Percentiles rank a stretch among this genome's conserved stretches.
These are phyloP conservation scores for Drosophila hydei DNA, from an alignment of 1,140 invertebrate species.

Conservation along the genomic window DNA sequence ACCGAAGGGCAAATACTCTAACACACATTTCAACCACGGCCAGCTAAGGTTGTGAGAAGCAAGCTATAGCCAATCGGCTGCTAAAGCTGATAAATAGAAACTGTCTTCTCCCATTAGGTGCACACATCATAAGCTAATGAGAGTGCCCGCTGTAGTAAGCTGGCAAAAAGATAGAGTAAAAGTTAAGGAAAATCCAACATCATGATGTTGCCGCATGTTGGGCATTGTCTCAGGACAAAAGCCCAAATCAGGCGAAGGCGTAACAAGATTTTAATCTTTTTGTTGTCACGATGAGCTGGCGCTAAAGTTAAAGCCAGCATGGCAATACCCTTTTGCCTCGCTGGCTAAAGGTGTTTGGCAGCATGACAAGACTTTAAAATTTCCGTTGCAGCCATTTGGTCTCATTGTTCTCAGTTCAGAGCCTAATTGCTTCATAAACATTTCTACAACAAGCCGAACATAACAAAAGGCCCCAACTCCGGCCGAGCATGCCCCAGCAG, in stretches of 20 bases:
- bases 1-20: background rate
- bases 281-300: conserved; percentile 74
- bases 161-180: background rate
- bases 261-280: conserved; percentile 75
- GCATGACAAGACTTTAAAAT: conserved; percentile 62
- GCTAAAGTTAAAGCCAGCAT: conserved; percentile 61
- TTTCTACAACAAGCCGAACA: conserved; percentile 68
- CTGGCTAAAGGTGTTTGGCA: conserved; percentile 24
- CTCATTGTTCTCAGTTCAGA: conserved; percentile 75
- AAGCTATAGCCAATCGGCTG: too few species aligned
- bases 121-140: too few species aligned
- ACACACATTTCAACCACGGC: background rate
- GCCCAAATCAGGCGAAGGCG: conserved; percentile 67
- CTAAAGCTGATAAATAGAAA: too few species aligned
- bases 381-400: conserved; percentile 73
- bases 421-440: conserved; percentile 82
- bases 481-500: background rate
- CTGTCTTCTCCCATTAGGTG: too few species aligned
- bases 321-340: conserved; percentile 47
- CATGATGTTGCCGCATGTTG: conserved; percentile 15
- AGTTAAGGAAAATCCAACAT: conserved; percentile 45
- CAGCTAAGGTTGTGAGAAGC: too few species aligned
- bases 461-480: conserved; percentile 52
- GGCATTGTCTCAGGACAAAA: conserved; percentile 46
- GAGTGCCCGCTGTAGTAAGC: too few species aligned